phyloP scores from a whole-genome alignment of 1,140 invertebrate species.

The Thereuonema tuberculata region DNA sequence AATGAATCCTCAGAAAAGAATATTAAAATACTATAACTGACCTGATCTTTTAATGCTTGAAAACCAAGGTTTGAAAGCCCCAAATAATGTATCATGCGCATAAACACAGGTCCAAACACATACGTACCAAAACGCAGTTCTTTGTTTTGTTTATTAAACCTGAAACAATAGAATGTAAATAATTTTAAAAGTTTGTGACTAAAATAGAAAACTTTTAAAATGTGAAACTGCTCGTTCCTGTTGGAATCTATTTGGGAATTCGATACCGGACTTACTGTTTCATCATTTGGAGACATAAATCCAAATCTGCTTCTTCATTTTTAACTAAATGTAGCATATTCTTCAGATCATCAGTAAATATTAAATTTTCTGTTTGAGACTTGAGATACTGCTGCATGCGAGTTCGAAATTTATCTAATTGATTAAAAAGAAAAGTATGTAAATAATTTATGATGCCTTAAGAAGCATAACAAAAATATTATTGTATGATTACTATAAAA shows the following conservation, averaged over 20 bases:
- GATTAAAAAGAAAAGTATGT: too few species aligned
- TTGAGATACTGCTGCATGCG: neutral
- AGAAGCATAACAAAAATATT: too few species aligned
- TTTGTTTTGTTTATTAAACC: conserved; percentile 55
- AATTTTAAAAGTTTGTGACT: neutral
- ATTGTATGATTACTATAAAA: too few species aligned
- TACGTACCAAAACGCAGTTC: conserved; percentile 58
- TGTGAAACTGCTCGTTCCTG: too few species aligned
- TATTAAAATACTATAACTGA: conserved; percentile 8
- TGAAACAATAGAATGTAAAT: conserved; percentile 30
- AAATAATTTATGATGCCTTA: too few species aligned
- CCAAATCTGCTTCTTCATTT: conserved; percentile 42
- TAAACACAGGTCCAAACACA: conserved; percentile 65
- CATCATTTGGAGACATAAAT: conserved; percentile 31
- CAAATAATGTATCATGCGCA: conserved; percentile 57
- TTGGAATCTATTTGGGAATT: too few species aligned
- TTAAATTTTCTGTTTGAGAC: conserved; percentile 30
- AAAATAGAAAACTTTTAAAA: conserved; percentile 40
- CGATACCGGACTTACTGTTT: conserved; percentile 13
- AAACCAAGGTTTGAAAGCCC: conserved; percentile 52
- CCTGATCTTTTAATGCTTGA: conserved; percentile 28
- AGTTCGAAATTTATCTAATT: neutral
- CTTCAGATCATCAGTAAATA: conserved; percentile 74
- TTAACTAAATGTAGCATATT: conserved; percentile 57
- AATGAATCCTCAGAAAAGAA: too few species aligned